Percentiles rank a stretch among this genome's conserved stretches.
These are phyloP conservation scores for Nemurella pictetii DNA, from an alignment of 2,888 invertebrate species.

Conservation along the genomic window DNA sequence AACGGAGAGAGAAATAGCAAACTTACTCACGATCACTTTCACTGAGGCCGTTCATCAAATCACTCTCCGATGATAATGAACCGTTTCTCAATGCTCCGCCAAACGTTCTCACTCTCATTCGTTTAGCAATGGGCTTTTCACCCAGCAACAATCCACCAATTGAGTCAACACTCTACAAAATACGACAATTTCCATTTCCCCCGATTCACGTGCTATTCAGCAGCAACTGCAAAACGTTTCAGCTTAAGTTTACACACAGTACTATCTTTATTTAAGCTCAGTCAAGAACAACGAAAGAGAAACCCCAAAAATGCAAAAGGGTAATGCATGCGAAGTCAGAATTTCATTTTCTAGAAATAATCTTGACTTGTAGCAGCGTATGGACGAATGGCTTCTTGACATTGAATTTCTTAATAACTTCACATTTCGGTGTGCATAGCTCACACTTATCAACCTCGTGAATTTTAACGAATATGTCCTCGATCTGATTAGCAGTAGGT, in stretches of 20 bases:
- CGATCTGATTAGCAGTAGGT: neutral
- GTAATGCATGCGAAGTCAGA: neutral
- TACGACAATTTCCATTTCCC: no score
- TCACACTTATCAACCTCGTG: neutral
- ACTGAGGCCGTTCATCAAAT: slow-evolving; percentile 32
- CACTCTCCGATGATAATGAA: neutral
- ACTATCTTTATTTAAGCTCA: neutral
- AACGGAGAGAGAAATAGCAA: slow-evolving; percentile 34
- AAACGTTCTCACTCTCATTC: neutral
- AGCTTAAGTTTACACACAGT: neutral
- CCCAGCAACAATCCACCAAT: no score
- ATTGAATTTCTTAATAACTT: neutral
- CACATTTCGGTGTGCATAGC: neutral
- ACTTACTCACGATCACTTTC: slow-evolving; percentile 37
- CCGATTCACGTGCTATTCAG: neutral
- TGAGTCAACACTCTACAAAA: no score
- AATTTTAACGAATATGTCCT: neutral
- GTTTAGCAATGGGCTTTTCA: neutral
- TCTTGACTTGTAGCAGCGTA: neutral
- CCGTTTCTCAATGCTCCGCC: slow-evolving; percentile 10
- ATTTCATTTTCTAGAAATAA: neutral
- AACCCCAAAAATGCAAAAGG: neutral
- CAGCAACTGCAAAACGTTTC: neutral
- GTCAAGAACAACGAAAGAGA: neutral
- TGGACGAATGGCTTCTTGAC: neutral